These are phyloP conservation scores for Trematocara zebra DNA, from an alignment of 2,113 vertebrate genomes.

Conservation along the genomic window DNA sequence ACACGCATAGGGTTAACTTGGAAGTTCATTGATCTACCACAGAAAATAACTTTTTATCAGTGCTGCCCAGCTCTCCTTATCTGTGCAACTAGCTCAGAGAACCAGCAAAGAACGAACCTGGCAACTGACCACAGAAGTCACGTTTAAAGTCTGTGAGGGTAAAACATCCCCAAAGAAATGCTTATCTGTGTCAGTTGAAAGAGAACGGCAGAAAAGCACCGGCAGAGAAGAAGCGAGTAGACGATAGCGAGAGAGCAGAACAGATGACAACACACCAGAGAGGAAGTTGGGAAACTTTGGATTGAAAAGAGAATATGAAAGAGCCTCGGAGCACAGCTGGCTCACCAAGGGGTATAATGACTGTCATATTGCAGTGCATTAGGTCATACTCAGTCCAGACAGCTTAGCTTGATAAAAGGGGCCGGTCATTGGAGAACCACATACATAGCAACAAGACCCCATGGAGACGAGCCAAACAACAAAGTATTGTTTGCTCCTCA, in stretches of 20 bases:
- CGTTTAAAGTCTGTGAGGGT: not conserved
- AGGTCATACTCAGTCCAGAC: conserved; percentile 50
- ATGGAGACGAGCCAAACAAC: conserved; percentile 43
- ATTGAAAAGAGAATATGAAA: not conserved
- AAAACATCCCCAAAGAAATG: not conserved
- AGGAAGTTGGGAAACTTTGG: conserved; percentile 8
- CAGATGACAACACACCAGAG: not conserved
- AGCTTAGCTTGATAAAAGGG: conserved; percentile 51
- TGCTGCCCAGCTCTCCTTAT: not conserved
- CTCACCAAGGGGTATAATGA: conserved; percentile 40
- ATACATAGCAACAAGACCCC: conserved; percentile 46
- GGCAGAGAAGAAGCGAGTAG: not conserved
- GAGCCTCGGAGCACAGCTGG: conserved; percentile 32
- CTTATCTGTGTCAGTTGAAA: not conserved
- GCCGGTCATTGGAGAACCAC: conserved; percentile 33
- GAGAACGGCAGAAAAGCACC: not conserved
- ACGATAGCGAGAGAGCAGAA: not conserved
- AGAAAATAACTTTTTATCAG: not conserved
- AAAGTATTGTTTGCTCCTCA: not conserved
- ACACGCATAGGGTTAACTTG: not conserved
- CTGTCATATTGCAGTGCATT: conserved; percentile 56
- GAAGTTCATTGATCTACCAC: not conserved
- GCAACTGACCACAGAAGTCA: not conserved
- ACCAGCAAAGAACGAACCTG: not conserved
- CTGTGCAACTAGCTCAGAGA: not conserved